Base-by-base conservation (phyloP, 2,797 vertebrate species). In the Moxostoma hubbsi region DNA sequence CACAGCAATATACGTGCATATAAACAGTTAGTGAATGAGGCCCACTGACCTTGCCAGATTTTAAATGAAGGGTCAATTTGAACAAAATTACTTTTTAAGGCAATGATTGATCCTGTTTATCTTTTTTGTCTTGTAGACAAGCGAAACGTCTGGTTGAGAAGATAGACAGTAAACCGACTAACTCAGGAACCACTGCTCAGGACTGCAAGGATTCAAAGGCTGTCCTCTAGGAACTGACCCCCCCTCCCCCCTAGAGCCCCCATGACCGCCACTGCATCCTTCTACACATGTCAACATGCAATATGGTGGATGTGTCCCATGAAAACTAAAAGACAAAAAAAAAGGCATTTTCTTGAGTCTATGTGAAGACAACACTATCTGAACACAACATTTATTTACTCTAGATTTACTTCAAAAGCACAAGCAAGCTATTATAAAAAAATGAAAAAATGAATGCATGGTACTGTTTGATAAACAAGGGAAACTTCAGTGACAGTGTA, bases 311-410 rank as follows among this genome's bases (percentile, higher is more conserved):
- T 95, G 95, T 96, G 96, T 95, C 95, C 92, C 92, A 93, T 94
- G 94, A 95, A 95, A 86, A 92, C 93, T 93, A 94, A 93, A 95
- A 93, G 95, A 95, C 87, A 95, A 59, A 63, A 67, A 88, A 95
- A 61, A 64, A 66, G 18, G 53, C 94, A 95, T 96, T 95, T 95
- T 95, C 36, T 93, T 91, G 95, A 96, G 94, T 98, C 96, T 95
- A 97, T 96, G 96, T 97, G 97, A 98, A 97, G 97, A 98, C 96
- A 97, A 97, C 96, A 92, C 96, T 96, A 95, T 97, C 93, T 93
- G 96, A 96, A 96, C 94, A 92, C 90, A 76, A 87, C 86, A 82
- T 86, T 92, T 90, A 91, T 89, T 84, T 82, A 84, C 55, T 54
- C 53, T 59, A 71, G 73, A 83, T 47, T 83, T 79, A 62, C 82